Conservation (phyloP, 2,888 invertebrate genomes). For the Phoronis australis region DNA sequence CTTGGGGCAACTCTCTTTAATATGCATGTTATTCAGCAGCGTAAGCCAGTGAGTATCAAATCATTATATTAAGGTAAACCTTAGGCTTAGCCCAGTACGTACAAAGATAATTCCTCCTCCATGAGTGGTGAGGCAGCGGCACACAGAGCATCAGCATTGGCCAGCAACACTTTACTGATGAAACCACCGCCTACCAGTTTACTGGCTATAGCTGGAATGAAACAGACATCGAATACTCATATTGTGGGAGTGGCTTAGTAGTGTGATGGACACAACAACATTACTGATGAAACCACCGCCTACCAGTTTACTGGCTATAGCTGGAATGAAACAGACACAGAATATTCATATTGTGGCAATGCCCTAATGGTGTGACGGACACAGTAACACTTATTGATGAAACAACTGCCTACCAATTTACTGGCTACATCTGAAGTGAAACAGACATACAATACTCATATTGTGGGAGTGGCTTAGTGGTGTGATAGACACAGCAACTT, state of each 20-base stretch:
- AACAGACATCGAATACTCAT: conserved; percentile 1
- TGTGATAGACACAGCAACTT: not conserved
- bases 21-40: no score
- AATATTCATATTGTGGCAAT: no score
- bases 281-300: conserved; percentile 87
- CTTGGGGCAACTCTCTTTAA: no score
- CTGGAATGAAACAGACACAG: conserved; percentile 17
- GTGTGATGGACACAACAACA: conserved; percentile 87
- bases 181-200: conserved; percentile 66
- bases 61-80: no score
- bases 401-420: conserved; percentile 63
- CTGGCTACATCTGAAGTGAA: conserved; percentile 34
- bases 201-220: conserved; percentile 34
- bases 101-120: conserved; percentile 60
- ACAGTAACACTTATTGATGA: conserved; percentile 91
- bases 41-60: no score
- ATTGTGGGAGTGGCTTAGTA: no score
- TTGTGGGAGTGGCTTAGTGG: no score
- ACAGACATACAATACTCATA: conserved; percentile 2
- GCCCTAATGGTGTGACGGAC: no score
- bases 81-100: no score
- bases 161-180: conserved; percentile 88
- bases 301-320: conserved; percentile 39
- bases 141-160: conserved; percentile 92
- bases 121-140: conserved; percentile 93